Evolutionary conservation across 2,113 vertebrate species (phyloP).

Genomic region (Rissa tridactyla): DNA sequence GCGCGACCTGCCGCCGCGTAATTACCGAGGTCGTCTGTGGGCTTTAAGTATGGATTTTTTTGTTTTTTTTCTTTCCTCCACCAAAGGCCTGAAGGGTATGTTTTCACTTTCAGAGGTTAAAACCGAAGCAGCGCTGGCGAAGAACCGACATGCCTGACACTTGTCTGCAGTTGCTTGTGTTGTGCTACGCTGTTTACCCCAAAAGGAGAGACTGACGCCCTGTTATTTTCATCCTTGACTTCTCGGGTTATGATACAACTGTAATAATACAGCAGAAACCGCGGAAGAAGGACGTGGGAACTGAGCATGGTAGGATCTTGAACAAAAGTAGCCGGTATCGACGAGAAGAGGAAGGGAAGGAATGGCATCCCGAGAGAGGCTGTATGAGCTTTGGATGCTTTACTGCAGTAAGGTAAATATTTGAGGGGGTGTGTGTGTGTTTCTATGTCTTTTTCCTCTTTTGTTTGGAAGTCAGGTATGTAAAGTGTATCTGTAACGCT

Average conservation of each 20-base stretch:
- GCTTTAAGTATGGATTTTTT: not conserved
- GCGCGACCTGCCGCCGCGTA: not conserved
- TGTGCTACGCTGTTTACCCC: not conserved
- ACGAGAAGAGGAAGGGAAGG: slow-evolving; percentile 52
- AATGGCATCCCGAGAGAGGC: slow-evolving; percentile 96
- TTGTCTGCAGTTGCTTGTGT: not conserved
- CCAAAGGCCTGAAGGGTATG: not conserved
- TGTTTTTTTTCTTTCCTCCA: not conserved
- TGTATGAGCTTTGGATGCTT: slow-evolving; percentile 98
- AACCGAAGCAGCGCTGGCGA: not conserved
- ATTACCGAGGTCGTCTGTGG: not conserved
- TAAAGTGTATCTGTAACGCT: not conserved
- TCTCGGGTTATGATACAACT: slow-evolving; percentile 11
- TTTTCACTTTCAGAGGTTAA: slow-evolving; percentile 61
- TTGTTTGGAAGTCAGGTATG: not conserved
- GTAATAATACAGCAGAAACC: not conserved
- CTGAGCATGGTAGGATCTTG: slow-evolving; percentile 70
- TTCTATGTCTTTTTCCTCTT: not conserved
- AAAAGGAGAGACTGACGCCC: slow-evolving; percentile 18
- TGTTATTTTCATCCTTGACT: not conserved
- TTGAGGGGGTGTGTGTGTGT: not conserved
- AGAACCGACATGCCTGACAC: slow-evolving; percentile 26
- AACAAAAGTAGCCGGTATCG: slow-evolving; percentile 32
- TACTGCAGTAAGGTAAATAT: slow-evolving; percentile 92
- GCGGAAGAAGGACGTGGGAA: not conserved